These are phyloP conservation scores for Lycopodina hypogea DNA, from an alignment of 37 sponge, comb jelly and placozoan genomes.

Conservation along the genomic window DNA sequence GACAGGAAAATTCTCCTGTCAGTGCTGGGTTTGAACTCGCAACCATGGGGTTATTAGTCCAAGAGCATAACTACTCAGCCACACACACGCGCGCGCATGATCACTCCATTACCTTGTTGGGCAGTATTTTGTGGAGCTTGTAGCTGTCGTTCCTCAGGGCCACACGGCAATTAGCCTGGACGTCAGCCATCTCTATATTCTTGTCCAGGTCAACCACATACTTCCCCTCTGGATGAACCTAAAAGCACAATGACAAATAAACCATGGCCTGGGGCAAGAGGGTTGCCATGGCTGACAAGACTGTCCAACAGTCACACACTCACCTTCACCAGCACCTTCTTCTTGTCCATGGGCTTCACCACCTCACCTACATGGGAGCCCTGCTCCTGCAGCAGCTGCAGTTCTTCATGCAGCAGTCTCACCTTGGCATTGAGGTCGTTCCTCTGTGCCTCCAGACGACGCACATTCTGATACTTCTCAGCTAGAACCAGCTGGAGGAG, in stretches of 20 bases:
- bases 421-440: conserved; percentile 99
- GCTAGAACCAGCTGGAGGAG: conserved; percentile 60
- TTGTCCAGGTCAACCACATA: conserved; percentile 98
- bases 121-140: conserved; percentile 96
- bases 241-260: too few species aligned
- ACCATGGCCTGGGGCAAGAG: too few species aligned
- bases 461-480: conserved; percentile 90
- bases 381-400: conserved; percentile 93
- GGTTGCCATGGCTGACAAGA: too few species aligned
- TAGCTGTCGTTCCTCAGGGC: conserved; percentile 96
- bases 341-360: conserved; percentile 96
- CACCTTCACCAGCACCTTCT: conserved; percentile 98
- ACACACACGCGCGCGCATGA: background rate
- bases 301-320: background rate
- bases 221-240: conserved; percentile 99
- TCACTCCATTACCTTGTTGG: conserved; percentile 75
- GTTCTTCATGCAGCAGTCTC: conserved; percentile 88
- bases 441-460: conserved; percentile 96
- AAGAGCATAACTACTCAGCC: too few species aligned
- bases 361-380: conserved; percentile 98
- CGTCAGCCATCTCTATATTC: conserved; percentile 81
- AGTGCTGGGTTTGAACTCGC: too few species aligned
- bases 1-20: too few species aligned
- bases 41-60: too few species aligned
- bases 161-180: conserved; percentile 78